Base-by-base conservation (phyloP, 2,797 vertebrate species). In the Prionace glauca region DNA sequence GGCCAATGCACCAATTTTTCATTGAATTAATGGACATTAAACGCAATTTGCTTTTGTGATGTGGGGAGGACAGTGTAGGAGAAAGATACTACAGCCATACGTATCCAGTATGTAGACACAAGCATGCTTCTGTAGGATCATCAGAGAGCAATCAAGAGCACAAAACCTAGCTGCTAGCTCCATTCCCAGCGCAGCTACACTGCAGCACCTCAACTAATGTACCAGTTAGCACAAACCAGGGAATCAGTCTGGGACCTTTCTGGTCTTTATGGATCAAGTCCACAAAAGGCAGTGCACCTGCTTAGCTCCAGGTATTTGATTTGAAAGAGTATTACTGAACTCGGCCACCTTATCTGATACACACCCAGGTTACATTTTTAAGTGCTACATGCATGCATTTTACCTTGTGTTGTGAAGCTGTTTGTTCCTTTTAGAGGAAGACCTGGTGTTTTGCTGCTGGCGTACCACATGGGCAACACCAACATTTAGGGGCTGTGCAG, bases 341-440 rank as follows among this genome's bases (percentile, higher is more conserved):
- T 56, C 60, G 29, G 9, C 94, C 71, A 79, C 69, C 26, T 95
- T 41, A 72, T 50, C 5, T 65, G 56, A 65, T 90, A n/a, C 50
- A 90, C 12, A 32, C 41, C 32, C 41, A 20, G 41, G 36, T 45
- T n/a, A 50, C 18, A 29, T 95, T n/a, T 95, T 91, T 29, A 65
- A 65, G 16, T 91, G 56, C 14, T n/a, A 65, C 60, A 18, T 91
- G 14, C 60, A 71, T 56, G 95, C 96, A 88, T 95, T 97, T 97
- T 97, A 99, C 99, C 99, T 99, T 96, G 98, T 97, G 97, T 98
- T 97, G 93, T 95, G 98, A 69, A 98, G 98, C 79, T 95, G 97
- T 96, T 99, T 99, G 79, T 98, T 98, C 97, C 98, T 99, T 98
- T 99, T 99, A 32, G 97, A 97, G 74, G 98, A 97, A 86, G 97